Percentiles rank a stretch among this genome's conserved stretches.
Evolutionary conservation across 2,113 vertebrate species (phyloP).

Genomic region (Bubo bubo): DNA sequence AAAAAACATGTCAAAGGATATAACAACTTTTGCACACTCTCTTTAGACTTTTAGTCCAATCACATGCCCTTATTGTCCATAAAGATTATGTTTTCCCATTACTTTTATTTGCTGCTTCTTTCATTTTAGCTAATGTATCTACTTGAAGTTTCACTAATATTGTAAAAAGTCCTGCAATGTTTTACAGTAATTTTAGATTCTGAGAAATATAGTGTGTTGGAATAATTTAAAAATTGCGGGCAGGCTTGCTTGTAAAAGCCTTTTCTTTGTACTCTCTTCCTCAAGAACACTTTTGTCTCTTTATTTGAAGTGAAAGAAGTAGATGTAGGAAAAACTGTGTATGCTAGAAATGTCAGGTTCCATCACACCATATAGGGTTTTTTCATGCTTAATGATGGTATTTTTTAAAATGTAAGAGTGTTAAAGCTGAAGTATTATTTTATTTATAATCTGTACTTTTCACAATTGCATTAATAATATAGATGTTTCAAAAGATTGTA

Average conservation of each 20-base stretch:
- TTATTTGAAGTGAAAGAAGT: background rate
- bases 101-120: background rate
- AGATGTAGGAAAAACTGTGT: background rate
- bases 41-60: background rate
- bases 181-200: background rate
- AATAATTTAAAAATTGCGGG: background rate
- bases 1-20: accelerated
- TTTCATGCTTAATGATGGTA: background rate
- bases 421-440: background rate
- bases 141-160: background rate
- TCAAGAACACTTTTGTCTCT: background rate
- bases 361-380: accelerated
- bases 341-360: background rate
- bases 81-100: background rate
- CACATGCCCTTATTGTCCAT: background rate
- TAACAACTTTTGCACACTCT: background rate
- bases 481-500: background rate
- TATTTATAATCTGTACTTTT: background rate
- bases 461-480: background rate
- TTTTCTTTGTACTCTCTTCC: background rate
- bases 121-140: background rate
- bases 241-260: background rate
- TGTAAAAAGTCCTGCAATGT: background rate
- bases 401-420: background rate
- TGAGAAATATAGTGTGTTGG: background rate